phyloP scores from a whole-genome alignment of 2,888 invertebrate species.

The Timema podura region DNA sequence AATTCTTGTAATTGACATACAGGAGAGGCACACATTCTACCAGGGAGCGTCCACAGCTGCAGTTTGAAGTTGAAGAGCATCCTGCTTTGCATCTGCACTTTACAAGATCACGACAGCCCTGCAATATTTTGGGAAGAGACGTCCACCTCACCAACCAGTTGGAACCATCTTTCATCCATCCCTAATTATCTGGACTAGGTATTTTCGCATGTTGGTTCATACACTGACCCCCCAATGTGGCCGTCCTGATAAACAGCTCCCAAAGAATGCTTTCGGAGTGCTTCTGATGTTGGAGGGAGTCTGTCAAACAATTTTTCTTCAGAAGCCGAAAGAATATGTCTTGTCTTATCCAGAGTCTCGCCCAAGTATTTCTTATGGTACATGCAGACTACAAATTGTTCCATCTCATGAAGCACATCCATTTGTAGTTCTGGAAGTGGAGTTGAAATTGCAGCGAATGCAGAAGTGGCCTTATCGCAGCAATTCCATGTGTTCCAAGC shows the following conservation, averaged over 20 bases:
- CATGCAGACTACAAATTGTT: neutral
- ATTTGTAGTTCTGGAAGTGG: neutral
- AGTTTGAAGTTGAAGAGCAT: too few species aligned
- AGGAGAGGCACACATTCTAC: too few species aligned
- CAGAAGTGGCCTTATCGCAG: neutral
- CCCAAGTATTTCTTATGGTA: neutral
- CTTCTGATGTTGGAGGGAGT: neutral
- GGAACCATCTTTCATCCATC: conserved; percentile 5
- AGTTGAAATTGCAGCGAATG: neutral
- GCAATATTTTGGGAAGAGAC: neutral
- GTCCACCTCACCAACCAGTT: neutral
- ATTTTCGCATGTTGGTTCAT: conserved; percentile 1
- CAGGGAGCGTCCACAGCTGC: too few species aligned
- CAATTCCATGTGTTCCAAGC: neutral
- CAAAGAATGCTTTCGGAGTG: too few species aligned
- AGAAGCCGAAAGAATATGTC: neutral
- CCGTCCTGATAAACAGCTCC: conserved; percentile 5
- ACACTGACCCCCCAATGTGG: neutral
- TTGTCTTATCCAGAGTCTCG: neutral
- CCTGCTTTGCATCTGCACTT: too few species aligned
- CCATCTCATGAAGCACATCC: neutral
- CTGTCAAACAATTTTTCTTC: neutral
- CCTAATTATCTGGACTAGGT: conserved; percentile 1
- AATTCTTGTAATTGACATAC: neutral
- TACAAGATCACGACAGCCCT: too few species aligned